A percentile compares a stretch with the other conserved stretches of the same genome.
These are phyloP conservation scores for Nymphalis io DNA, from an alignment of 1,140 invertebrate genomes.

Conservation along the genomic window DNA sequence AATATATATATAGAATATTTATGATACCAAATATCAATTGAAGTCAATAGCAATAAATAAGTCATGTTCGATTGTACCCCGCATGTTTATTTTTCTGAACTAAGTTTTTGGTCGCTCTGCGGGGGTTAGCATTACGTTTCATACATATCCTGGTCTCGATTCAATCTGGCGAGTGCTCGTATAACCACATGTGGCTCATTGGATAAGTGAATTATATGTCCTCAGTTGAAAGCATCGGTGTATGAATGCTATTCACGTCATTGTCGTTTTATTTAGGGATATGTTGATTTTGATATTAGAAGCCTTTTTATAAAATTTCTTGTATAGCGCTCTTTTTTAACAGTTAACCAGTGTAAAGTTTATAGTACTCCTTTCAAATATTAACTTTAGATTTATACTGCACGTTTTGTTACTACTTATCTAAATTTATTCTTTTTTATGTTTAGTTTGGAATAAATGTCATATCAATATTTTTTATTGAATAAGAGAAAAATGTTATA, in stretches of 20 bases:
- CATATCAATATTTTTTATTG: not conserved
- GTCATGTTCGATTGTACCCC: conserved; percentile 30
- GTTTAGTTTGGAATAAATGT: not conserved
- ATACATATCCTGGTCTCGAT: conserved; percentile 64
- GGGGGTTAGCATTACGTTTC: conserved; percentile 62
- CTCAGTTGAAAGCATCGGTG: conserved; percentile 36
- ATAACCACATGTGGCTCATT: conserved; percentile 71
- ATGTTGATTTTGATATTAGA: conserved; percentile 25
- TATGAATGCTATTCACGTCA: conserved; percentile 31
- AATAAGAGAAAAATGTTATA: no score
- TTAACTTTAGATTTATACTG: not conserved
- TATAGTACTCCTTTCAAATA: not conserved
- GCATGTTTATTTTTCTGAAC: conserved; percentile 40
- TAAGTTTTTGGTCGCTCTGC: conserved; percentile 54
- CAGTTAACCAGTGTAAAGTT: not conserved
- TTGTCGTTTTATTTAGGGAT: conserved; percentile 20
- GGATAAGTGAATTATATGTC: conserved; percentile 72
- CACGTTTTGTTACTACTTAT: not conserved
- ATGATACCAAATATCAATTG: conserved; percentile 9
- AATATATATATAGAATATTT: not conserved
- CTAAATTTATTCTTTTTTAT: not conserved
- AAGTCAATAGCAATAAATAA: conserved; percentile 34
- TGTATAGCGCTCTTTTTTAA: not conserved
- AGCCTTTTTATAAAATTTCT: conserved; percentile 8
- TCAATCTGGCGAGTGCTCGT: conserved; percentile 61